These are phyloP conservation scores for Gymnocephalus cernua DNA, from an alignment of 2,113 vertebrate species.

Conservation along the genomic window DNA sequence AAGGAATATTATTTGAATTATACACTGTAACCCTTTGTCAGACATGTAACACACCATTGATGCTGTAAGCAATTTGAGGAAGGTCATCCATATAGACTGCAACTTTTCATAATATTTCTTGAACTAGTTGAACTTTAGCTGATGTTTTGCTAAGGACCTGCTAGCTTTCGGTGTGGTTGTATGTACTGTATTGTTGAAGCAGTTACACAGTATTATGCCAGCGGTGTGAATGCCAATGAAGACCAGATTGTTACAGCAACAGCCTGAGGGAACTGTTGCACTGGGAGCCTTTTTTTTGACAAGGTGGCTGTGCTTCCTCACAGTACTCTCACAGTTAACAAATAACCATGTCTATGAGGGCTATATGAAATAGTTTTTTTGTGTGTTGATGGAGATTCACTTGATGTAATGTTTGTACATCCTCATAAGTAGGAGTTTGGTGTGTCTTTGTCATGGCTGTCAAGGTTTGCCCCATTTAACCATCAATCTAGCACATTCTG, in stretches of 20 bases:
- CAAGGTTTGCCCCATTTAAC: slow-evolving; percentile 49
- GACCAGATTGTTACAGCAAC: slow-evolving; percentile 32
- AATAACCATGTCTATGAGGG: background rate
- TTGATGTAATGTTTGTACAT: background rate
- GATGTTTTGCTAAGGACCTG: background rate
- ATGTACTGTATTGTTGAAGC: background rate
- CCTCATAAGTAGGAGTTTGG: background rate
- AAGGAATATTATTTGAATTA: background rate
- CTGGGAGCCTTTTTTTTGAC: background rate
- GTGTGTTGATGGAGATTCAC: background rate
- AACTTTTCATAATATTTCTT: background rate
- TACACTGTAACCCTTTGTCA: background rate
- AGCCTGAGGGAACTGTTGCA: slow-evolving; percentile 28
- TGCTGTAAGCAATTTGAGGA: background rate
- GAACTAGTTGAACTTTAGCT: background rate
- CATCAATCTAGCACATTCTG: slow-evolving; percentile 68
- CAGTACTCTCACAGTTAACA: background rate
- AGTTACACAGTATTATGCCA: background rate
- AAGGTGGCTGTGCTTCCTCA: background rate
- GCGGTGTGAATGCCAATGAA: slow-evolving; percentile 43
- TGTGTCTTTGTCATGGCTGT: background rate
- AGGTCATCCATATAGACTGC: background rate
- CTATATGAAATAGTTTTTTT: background rate
- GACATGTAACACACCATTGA: background rate
- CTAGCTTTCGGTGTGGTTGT: background rate